These are phyloP conservation scores for Nannoperca australis DNA, from an alignment of 2,797 vertebrate genomes.

Conservation along the genomic window DNA sequence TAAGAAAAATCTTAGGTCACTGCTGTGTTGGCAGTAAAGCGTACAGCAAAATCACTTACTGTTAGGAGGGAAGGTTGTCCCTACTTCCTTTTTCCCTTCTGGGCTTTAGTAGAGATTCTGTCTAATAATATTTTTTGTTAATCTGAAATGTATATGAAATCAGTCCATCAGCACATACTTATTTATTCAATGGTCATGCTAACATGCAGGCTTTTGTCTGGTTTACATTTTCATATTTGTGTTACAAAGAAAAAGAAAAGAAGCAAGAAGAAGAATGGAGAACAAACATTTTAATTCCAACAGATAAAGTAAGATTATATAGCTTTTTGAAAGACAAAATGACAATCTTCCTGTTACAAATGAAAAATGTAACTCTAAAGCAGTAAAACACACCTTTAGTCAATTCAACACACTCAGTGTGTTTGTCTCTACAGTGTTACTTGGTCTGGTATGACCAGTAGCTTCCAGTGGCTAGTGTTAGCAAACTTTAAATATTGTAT, in stretches of 20 bases:
- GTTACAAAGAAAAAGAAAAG: background rate
- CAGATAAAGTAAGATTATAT: background rate
- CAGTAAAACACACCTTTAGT: background rate
- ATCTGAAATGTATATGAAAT: background rate
- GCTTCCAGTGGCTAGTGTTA: background rate
- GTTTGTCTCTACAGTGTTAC: no score
- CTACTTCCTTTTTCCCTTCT: background rate
- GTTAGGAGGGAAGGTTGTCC: background rate
- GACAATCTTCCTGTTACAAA: no score
- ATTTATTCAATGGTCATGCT: background rate
- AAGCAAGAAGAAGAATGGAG: background rate
- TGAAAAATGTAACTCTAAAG: no score
- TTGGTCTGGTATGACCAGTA: background rate
- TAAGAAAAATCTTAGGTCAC: background rate
- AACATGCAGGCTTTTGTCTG: slow-evolving; percentile 5
- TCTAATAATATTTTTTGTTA: background rate
- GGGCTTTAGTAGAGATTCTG: background rate
- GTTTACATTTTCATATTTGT: background rate
- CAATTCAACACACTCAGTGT: background rate
- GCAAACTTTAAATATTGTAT: no score
- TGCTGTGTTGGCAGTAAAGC: background rate
- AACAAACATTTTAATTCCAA: no score
- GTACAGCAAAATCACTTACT: background rate
- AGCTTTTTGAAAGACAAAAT: background rate
- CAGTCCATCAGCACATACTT: slow-evolving; percentile 8